Conservation (phyloP, 2,113 vertebrate species). For the Sander lucioperca region DNA sequence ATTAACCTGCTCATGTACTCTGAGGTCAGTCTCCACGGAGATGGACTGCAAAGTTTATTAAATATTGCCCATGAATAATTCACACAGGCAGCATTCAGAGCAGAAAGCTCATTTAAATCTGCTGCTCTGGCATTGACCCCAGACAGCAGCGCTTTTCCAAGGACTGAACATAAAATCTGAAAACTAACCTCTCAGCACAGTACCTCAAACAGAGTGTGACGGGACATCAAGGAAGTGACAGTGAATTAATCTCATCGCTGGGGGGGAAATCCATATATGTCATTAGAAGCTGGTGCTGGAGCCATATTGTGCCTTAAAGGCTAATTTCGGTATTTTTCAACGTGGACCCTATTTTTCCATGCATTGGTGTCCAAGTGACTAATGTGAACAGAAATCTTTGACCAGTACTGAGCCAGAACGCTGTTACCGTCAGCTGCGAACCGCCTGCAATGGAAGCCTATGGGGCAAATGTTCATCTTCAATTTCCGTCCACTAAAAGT, state of each 20-base stretch:
- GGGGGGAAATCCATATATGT: not conserved
- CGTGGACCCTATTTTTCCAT: no score
- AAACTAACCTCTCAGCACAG: slow-evolving; percentile 34
- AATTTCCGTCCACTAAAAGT: no score
- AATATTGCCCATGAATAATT: slow-evolving; percentile 67
- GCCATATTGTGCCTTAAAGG: not conserved
- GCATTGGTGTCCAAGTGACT: no score
- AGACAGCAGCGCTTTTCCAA: slow-evolving; percentile 33
- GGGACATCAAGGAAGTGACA: slow-evolving; percentile 1
- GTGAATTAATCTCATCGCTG: not conserved
- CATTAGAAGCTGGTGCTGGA: slow-evolving; percentile 7
- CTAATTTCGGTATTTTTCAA: no score
- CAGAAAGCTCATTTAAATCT: slow-evolving; percentile 54
- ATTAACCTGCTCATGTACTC: slow-evolving; percentile 27
- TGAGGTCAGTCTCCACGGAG: slow-evolving; percentile 28
- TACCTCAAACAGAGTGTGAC: not conserved
- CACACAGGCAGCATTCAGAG: slow-evolving; percentile 33
- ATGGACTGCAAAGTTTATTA: slow-evolving; percentile 34
- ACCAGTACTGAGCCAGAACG: no score
- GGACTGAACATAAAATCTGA: slow-evolving; percentile 14
- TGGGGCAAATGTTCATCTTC: no score
- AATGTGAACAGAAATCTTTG: no score
- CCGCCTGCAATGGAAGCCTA: no score
- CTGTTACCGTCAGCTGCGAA: no score
- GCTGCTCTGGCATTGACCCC: slow-evolving; percentile 44